A percentile compares a stretch with the other conserved stretches of the same genome.
Evolutionary conservation across 2,888 invertebrate genomes (phyloP).

Genomic region (Neoascia interrupta): DNA sequence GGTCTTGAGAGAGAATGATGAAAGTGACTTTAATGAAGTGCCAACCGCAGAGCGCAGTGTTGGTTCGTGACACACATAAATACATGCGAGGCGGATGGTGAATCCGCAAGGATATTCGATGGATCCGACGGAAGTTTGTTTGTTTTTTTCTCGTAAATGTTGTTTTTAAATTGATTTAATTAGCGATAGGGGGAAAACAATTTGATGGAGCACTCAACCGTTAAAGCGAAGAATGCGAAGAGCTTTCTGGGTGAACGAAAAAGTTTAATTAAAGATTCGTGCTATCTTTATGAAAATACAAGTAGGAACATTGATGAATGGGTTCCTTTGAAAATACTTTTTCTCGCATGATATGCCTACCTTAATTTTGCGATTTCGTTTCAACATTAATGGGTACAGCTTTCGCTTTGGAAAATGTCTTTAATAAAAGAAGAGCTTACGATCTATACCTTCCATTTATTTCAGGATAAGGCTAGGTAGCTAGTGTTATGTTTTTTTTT

Average conservation of each 20-base stretch:
- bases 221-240: conserved; percentile 47
- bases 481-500: no score
- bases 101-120: conserved; percentile 35
- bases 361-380: no score
- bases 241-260: conserved; percentile 28
- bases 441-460: no score
- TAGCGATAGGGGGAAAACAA: conserved; percentile 54
- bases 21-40: conserved; percentile 45
- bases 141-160: conserved; percentile 1
- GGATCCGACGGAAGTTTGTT: neutral
- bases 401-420: no score
- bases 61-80: conserved; percentile 9
- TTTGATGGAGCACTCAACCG: conserved; percentile 55
- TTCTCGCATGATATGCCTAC: no score
- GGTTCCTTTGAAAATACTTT: conserved; percentile 28
- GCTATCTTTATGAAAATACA: conserved; percentile 12
- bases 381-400: no score
- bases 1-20: conserved; percentile 15
- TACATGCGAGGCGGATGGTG: neutral
- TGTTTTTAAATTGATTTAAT: conserved; percentile 55
- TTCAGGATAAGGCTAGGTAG: no score
- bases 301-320: conserved; percentile 16
- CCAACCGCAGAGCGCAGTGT: conserved; percentile 4
- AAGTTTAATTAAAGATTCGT: conserved; percentile 49
- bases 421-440: no score